A percentile compares a stretch with the other conserved stretches of the same genome.
Evolutionary conservation across 2,797 vertebrate species (phyloP).

Genomic region (Petrocephalus schoutedeni): DNA sequence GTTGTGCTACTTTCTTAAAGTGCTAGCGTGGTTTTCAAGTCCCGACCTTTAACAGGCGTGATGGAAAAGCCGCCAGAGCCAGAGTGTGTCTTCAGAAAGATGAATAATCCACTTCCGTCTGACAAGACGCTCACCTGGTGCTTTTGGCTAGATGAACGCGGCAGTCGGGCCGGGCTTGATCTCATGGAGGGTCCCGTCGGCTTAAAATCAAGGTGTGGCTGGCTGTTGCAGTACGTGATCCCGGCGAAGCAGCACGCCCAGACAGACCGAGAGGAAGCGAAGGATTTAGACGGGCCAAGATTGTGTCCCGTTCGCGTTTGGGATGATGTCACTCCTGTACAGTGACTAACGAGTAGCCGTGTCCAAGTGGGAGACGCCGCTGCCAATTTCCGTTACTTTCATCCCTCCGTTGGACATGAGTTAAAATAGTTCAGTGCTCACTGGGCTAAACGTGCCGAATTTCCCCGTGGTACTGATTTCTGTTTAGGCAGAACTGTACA

Average conservation of each 20-base stretch:
- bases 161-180: not conserved
- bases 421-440: not conserved
- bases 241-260: not conserved
- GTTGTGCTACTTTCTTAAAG: not conserved
- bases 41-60: not conserved
- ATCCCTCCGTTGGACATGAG: not conserved
- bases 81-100: not conserved
- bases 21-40: not conserved
- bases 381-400: not conserved
- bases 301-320: not conserved
- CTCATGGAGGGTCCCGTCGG: not conserved
- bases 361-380: not conserved
- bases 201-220: not conserved
- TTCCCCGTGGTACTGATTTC: not conserved
- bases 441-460: not conserved
- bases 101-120: not conserved
- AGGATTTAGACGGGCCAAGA: not conserved
- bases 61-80: not conserved
- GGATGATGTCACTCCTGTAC: slow-evolving; percentile 1
- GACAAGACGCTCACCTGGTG: not conserved
- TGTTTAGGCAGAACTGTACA: not conserved
- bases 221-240: not conserved
- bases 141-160: not conserved
- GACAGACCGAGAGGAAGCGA: not conserved
- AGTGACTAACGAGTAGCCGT: not conserved